Conservation (phyloP, 92 coral and sea anemone species). For the Epizoanthus ramosus region DNA sequence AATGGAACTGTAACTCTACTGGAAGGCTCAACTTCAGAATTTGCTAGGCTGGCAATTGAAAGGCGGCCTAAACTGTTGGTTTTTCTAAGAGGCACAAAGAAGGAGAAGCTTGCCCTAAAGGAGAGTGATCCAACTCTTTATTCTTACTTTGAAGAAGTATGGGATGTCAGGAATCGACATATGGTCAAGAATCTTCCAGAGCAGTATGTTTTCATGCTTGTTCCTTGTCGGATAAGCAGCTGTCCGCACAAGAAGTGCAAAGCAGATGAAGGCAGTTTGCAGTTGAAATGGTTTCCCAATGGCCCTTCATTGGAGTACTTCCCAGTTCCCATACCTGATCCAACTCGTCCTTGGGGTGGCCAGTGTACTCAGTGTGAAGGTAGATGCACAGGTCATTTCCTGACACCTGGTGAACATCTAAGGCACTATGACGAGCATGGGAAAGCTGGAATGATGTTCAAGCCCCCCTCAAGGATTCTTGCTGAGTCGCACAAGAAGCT, state of each 20-base stretch:
- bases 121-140: slow-evolving; percentile 29
- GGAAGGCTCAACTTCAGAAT: slow-evolving; percentile 32
- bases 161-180: slow-evolving; percentile 36
- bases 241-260: slow-evolving; percentile 36
- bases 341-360: slow-evolving; percentile 52
- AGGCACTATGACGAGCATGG: slow-evolving; percentile 32
- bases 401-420: slow-evolving; percentile 35
- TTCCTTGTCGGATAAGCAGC: slow-evolving; percentile 8
- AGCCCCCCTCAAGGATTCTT: slow-evolving; percentile 34
- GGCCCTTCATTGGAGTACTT: slow-evolving; percentile 46
- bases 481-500: slow-evolving; percentile 26
- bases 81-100: slow-evolving; percentile 39
- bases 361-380: slow-evolving; percentile 35
- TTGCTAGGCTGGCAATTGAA: slow-evolving; percentile 14
- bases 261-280: background rate
- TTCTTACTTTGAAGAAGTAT: slow-evolving; percentile 41
- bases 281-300: slow-evolving; percentile 44
- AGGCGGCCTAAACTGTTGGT: slow-evolving; percentile 39
- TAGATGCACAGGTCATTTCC: slow-evolving; percentile 43
- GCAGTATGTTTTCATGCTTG: slow-evolving; percentile 53
- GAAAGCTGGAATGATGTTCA: slow-evolving; percentile 42
- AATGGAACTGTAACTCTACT: slow-evolving; percentile 19
- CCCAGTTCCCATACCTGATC: slow-evolving; percentile 44
- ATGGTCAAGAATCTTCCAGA: slow-evolving; percentile 32
- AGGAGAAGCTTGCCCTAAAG: slow-evolving; percentile 27